phyloP scores from a whole-genome alignment of 92 coral and sea anemone genomes.

The Isaurus tuberculatus region DNA sequence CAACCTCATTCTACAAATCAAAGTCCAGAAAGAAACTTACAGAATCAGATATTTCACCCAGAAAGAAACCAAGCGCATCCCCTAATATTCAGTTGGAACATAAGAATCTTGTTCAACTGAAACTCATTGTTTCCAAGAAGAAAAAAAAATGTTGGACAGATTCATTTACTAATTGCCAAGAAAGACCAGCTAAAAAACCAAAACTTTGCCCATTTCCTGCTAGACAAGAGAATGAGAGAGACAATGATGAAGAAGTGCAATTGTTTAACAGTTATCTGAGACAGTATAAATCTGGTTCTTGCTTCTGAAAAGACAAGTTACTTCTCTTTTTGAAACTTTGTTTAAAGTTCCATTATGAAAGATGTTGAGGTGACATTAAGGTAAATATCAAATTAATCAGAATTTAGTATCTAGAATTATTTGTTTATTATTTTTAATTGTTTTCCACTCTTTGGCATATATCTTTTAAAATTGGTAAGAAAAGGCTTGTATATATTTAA shows the following conservation, averaged over 20 bases:
- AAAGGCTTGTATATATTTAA: too few relatives aligned
- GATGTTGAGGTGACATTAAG: neutral
- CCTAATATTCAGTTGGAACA: neutral
- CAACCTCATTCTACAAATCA: neutral
- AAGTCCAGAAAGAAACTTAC: neutral
- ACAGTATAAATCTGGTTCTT: neutral
- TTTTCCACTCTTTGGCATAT: too few relatives aligned
- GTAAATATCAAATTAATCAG: too few relatives aligned
- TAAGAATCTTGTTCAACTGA: neutral
- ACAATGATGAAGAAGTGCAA: neutral
- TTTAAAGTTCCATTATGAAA: neutral
- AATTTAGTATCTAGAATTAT: too few relatives aligned
- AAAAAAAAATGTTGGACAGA: neutral
- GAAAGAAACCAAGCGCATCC: slow-evolving; percentile 9
- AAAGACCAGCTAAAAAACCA: neutral
- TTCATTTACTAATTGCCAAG: neutral
- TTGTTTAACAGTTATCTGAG: slow-evolving; percentile 2
- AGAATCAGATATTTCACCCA: neutral
- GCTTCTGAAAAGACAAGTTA: neutral
- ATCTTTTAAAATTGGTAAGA: too few relatives aligned
- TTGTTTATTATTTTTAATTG: too few relatives aligned
- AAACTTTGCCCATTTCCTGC: neutral
- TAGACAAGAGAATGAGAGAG: neutral
- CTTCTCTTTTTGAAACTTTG: slow-evolving; percentile 11
- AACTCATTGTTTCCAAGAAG: neutral